phyloP scores from a whole-genome alignment of 2,113 vertebrate genomes.

The Arvicanthis niloticus region DNA sequence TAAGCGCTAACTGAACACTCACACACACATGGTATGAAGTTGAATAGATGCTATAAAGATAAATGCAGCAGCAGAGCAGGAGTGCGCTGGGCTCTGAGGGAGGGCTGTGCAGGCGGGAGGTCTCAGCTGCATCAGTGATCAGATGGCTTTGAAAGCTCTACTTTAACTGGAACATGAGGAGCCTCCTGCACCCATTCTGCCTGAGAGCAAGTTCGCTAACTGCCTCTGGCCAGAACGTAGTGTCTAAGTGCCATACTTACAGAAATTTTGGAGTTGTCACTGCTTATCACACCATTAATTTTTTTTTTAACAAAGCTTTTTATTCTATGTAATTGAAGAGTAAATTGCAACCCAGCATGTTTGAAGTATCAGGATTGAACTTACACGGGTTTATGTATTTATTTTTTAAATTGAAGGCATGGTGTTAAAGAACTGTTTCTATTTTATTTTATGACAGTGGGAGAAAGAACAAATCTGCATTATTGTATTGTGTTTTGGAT shows the following conservation, averaged over 20 bases:
- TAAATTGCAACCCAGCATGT: background rate
- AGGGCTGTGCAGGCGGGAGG: background rate
- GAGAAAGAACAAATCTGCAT: slow-evolving; percentile 3
- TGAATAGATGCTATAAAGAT: slow-evolving; percentile 32
- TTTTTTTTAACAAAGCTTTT: slow-evolving; percentile 57
- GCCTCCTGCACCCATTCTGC: background rate
- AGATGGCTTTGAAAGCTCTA: background rate
- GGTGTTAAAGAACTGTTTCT: background rate
- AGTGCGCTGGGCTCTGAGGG: background rate
- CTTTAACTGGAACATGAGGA: background rate
- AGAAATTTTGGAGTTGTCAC: background rate
- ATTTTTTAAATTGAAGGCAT: background rate
- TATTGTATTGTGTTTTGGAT: background rate
- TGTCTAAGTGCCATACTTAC: background rate
- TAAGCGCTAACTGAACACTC: background rate
- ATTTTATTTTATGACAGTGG: slow-evolving; percentile 12
- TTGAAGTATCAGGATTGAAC: background rate
- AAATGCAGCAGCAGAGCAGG: background rate
- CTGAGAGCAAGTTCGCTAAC: background rate
- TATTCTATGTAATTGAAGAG: slow-evolving; percentile 22
- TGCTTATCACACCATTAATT: slow-evolving; percentile 32
- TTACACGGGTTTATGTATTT: background rate
- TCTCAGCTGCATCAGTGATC: background rate
- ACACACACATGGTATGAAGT: background rate
- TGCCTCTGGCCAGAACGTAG: background rate